A percentile compares a stretch with the other conserved stretches of the same genome.
phyloP scores from a whole-genome alignment of 2,113 vertebrate species.

The Eidolon helvum region DNA sequence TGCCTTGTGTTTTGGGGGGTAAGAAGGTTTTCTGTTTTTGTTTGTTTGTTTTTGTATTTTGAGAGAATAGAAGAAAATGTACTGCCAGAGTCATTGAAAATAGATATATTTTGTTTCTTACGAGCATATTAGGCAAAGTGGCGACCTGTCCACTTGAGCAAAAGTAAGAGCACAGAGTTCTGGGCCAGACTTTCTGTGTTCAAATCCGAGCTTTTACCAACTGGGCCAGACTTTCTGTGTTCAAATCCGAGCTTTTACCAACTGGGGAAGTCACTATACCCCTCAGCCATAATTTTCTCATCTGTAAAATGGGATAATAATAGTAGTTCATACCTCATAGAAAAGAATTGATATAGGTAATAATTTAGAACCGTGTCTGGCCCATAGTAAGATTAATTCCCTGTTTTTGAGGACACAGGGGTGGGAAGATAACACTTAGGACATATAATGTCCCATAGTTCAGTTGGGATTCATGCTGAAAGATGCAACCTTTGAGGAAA shows the following conservation, averaged over 20 bases:
- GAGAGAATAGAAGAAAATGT: neutral
- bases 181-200: neutral
- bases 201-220: neutral
- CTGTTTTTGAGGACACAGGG: neutral
- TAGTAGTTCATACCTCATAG: neutral
- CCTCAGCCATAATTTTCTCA: neutral
- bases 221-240: neutral
- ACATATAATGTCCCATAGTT: neutral
- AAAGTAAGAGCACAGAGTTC: neutral
- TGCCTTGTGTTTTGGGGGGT: constrained; percentile 50
- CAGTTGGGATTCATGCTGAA: neutral
- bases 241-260: neutral
- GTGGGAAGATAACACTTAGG: neutral
- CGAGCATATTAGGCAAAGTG: neutral
- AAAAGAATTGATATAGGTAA: neutral
- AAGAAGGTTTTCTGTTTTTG: constrained; percentile 24
- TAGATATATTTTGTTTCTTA: neutral
- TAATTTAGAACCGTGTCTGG: neutral
- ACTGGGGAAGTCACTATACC: neutral
- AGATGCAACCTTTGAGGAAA: neutral
- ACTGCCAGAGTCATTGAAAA: neutral
- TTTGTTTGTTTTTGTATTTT: neutral
- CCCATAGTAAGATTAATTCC: neutral
- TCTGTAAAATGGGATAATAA: neutral
- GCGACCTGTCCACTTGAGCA: neutral